These are phyloP conservation scores for Hydriomena furcata DNA, from an alignment of 2,888 invertebrate genomes.

Conservation along the genomic window DNA sequence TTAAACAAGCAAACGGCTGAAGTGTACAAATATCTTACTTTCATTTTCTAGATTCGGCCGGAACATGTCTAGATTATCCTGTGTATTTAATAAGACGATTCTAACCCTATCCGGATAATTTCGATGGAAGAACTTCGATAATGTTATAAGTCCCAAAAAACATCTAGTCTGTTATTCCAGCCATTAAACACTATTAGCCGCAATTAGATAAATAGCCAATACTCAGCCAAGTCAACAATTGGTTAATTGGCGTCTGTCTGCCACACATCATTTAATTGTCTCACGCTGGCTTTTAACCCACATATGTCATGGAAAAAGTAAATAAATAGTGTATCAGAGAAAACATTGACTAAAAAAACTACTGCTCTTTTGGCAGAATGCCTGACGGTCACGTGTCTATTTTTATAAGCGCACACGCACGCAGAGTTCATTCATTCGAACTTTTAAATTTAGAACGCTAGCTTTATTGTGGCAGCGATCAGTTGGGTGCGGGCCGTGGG, in stretches of 20 bases:
- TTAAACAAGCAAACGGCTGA: no score
- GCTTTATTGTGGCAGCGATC: slow-evolving; percentile 45
- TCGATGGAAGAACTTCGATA: no score
- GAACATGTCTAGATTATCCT: no score
- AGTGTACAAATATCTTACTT: no score
- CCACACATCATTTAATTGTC: slow-evolving; percentile 26
- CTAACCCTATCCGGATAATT: not conserved
- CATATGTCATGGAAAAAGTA: slow-evolving; percentile 26
- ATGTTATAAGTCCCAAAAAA: not conserved
- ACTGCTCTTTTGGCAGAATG: slow-evolving; percentile 44
- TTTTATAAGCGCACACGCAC: slow-evolving; percentile 64
- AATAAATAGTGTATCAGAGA: slow-evolving; percentile 24
- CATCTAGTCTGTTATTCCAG: not conserved
- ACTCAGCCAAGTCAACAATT: slow-evolving; percentile 24
- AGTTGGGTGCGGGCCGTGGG: slow-evolving; percentile 45
- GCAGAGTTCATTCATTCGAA: slow-evolving; percentile 74
- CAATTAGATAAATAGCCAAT: slow-evolving; percentile 22
- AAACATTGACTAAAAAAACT: slow-evolving; percentile 30
- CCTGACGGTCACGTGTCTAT: slow-evolving; percentile 58
- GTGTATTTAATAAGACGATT: no score
- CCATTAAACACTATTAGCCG: slow-evolving; percentile 18
- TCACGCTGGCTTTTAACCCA: slow-evolving; percentile 30
- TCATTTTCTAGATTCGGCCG: no score
- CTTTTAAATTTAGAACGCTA: slow-evolving; percentile 60
- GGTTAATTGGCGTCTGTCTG: slow-evolving; percentile 27